These are phyloP conservation scores for Crax fasciolata DNA, from an alignment of 2,797 vertebrate genomes.

Conservation along the genomic window DNA sequence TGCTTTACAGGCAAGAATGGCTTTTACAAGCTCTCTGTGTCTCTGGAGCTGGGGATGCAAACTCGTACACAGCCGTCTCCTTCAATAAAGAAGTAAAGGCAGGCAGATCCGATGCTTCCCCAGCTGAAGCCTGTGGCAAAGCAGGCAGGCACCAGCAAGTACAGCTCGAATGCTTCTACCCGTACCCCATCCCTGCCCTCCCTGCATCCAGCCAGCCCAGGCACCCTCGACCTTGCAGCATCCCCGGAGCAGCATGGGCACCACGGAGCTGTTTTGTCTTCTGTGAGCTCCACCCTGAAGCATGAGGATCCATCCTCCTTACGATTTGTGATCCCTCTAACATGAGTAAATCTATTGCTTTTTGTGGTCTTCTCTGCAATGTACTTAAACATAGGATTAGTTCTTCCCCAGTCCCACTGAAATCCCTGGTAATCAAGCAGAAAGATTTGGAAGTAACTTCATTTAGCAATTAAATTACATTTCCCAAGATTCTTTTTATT, in stretches of 20 bases:
- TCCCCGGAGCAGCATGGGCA: not conserved
- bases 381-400: not conserved
- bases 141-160: not conserved
- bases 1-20: not conserved
- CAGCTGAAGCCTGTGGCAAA: not conserved
- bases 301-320: not conserved
- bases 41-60: not conserved
- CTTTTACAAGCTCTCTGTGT: not conserved
- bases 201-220: not conserved
- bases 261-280: not conserved
- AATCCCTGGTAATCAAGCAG: not conserved
- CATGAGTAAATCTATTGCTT: not conserved
- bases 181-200: accelerated
- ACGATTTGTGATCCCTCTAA: not conserved
- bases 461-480: not conserved
- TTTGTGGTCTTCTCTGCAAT: not conserved
- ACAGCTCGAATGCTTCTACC: accelerated
- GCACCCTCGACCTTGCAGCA: accelerated
- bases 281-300: not conserved
- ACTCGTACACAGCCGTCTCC: not conserved
- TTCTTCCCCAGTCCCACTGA: not conserved
- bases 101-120: not conserved
- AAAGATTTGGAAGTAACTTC: not conserved
- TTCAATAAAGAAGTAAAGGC: not conserved
- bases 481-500: not conserved